Conservation (phyloP, 2,113 vertebrate genomes). For the Microcebus tavaratra region DNA sequence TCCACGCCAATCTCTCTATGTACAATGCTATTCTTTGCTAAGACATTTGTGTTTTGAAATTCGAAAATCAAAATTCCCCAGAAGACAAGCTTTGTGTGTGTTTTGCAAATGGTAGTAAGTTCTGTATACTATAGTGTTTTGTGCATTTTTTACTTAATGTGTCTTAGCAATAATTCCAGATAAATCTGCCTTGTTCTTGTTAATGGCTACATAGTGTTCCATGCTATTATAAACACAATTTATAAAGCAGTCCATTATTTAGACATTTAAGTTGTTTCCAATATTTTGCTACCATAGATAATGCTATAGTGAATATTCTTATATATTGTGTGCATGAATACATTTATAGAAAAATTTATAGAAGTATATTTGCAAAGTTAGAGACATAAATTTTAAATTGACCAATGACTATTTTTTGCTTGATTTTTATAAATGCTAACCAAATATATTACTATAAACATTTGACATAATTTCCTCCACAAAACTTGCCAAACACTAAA, state of each 20-base stretch:
- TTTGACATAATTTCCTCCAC: not conserved
- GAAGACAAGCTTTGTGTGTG: not conserved
- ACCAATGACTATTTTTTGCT: not conserved
- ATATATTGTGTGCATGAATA: not conserved
- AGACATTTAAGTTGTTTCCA: not conserved
- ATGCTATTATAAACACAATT: not conserved
- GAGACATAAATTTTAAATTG: not conserved
- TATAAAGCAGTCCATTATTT: not conserved
- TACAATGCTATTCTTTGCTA: not conserved
- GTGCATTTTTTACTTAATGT: not conserved
- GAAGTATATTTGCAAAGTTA: not conserved
- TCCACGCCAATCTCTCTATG: not conserved
- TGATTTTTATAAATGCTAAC: not conserved
- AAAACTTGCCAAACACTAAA: constrained; percentile 10
- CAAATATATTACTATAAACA: not conserved
- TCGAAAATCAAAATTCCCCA: not conserved
- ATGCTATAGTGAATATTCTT: not conserved
- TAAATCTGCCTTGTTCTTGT: not conserved
- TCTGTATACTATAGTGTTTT: not conserved
- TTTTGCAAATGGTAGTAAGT: not conserved
- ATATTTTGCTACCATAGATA: not conserved
- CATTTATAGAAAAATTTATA: not conserved
- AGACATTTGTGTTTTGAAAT: not conserved
- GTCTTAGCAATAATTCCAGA: not conserved
- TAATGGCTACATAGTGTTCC: not conserved